Base-by-base conservation (phyloP, 2,888 invertebrate genomes). In the Leptinotarsa peninsularis region DNA sequence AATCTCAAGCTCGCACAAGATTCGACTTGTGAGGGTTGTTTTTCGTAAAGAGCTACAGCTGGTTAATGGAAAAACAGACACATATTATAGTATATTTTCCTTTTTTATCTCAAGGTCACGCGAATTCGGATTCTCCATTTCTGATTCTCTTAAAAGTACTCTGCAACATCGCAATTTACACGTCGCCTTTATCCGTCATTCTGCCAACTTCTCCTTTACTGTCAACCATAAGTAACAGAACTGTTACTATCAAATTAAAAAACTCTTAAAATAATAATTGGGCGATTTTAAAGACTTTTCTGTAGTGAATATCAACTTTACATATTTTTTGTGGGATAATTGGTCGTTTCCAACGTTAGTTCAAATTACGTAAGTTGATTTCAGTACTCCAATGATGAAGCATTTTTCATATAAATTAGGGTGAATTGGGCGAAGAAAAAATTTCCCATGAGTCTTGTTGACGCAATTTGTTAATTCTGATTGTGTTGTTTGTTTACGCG, bases 141-240 rank as follows among this genome's bases (percentile, higher is more conserved):
- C 10, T 33, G 10, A 10, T 43, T 43, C 43, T 43, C 43, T 33
- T 33, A 10, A 10, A 13, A 43, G 43, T 13, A 43, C 43, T 23
- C 21, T 21, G 60, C 63, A 63, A 63, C 63, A n/a, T 14, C 13
- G 63, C 33, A 63, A 43, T 33, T 58, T 63, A 43, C 63, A 63
- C 63, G 63, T 63, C 63, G 27, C 63, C 17, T 63, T n/a, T 43
- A 63, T 63, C 63, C 43, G 63, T 63, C 63, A 63, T 43, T n/a
- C n/a, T 10, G 63, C 63, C 63, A 63, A 63, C 63, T 43, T 63
- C 33, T 43, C 33, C 27, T 4, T 4, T 23, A 43, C 10, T 58
- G 58, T 58, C 58, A 52, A 52, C 52, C 52, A 52, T 52, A 52
- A 52, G 52, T 52, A 52, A 52, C 52, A 52, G 17, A 52, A 52